Conservation (phyloP, 2,113 vertebrate species). For the Siniperca knerii region DNA sequence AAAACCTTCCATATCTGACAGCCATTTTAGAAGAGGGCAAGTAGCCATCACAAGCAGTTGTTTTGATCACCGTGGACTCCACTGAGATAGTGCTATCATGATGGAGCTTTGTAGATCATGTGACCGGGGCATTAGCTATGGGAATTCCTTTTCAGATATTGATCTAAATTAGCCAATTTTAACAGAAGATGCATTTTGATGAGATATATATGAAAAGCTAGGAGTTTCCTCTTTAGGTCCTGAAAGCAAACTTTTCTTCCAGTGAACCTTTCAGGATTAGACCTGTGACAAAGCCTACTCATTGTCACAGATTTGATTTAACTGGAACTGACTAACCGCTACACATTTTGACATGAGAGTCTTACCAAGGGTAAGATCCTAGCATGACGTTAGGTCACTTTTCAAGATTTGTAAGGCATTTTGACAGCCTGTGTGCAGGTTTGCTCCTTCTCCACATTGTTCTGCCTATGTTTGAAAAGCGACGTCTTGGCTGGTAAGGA, state of each 20-base stretch:
- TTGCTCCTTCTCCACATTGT: neutral
- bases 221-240: slow-evolving; percentile 2
- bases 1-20: slow-evolving; percentile 63
- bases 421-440: neutral
- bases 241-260: neutral
- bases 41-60: slow-evolving; percentile 43
- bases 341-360: slow-evolving; percentile 19
- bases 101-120: slow-evolving; percentile 19
- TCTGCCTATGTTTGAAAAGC: neutral
- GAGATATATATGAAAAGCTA: neutral
- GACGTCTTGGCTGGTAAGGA: neutral
- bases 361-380: slow-evolving; percentile 11
- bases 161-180: neutral
- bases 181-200: slow-evolving; percentile 24
- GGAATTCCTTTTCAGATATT: slow-evolving; percentile 42
- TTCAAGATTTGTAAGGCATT: slow-evolving; percentile 16
- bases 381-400: slow-evolving; percentile 23
- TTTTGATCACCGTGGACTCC: slow-evolving; percentile 22
- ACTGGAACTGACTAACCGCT: slow-evolving; percentile 36
- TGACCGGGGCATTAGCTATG: slow-evolving; percentile 19
- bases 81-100: slow-evolving; percentile 25
- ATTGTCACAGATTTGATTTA: slow-evolving; percentile 8
- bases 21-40: slow-evolving; percentile 68
- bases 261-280: slow-evolving; percentile 12
- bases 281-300: slow-evolving; percentile 18